phyloP scores from a whole-genome alignment of 2,888 invertebrate genomes.

The Monopis laevigella region DNA sequence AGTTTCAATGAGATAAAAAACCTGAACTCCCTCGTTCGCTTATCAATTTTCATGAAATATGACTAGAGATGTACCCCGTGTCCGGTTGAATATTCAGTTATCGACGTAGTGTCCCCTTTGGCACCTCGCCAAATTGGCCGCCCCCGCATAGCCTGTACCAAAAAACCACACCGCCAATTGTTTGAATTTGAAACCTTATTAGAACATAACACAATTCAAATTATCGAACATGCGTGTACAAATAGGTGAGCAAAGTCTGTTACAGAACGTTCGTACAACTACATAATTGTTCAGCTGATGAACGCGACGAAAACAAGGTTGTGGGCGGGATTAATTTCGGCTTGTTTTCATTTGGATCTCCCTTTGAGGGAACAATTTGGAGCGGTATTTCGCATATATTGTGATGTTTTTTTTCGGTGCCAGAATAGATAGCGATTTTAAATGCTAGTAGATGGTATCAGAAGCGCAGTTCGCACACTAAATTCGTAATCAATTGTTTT shows the following conservation, averaged over 20 bases:
- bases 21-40: too few relatives aligned
- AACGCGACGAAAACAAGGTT: conserved; percentile 13
- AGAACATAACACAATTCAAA: background rate
- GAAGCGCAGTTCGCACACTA: too few relatives aligned
- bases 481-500: too few relatives aligned
- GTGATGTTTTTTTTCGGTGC: too few relatives aligned
- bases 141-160: conserved; percentile 4
- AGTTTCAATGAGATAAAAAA: too few relatives aligned
- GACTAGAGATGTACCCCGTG: too few relatives aligned
- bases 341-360: conserved; percentile 7
- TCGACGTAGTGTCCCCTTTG: conserved; percentile 43
- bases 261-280: background rate
- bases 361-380: conserved; percentile 2
- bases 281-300: conserved; percentile 11
- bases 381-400: background rate
- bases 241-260: background rate
- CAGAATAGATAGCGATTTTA: too few relatives aligned
- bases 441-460: too few relatives aligned
- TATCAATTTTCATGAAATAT: background rate
- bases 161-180: conserved; percentile 6
- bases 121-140: conserved; percentile 46
- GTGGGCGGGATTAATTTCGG: conserved; percentile 3
- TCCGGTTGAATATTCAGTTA: conserved; percentile 40
- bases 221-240: background rate
- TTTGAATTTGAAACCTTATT: background rate